A percentile compares a stretch with the other conserved stretches of the same genome.
phyloP scores from a whole-genome alignment of 2,888 invertebrate genomes.

The Drosophila putrida region DNA sequence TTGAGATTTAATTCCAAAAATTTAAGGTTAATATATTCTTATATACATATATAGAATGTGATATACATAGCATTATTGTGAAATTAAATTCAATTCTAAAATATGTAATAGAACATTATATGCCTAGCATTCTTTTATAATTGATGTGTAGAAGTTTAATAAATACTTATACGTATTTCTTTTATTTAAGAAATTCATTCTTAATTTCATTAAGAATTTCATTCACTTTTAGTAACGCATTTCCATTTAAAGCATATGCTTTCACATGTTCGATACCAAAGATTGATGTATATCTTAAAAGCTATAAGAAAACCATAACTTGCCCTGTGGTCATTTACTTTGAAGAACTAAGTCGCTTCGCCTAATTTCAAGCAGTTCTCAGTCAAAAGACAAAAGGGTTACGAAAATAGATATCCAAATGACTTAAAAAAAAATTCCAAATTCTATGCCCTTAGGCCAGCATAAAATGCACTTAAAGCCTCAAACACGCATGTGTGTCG shows the following conservation, averaged over 20 bases:
- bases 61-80: neutral
- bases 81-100: no score
- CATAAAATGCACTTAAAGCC: conserved; percentile 49
- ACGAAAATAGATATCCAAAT: conserved; percentile 21
- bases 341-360: conserved; percentile 25
- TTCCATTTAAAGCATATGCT: neutral
- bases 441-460: conserved; percentile 48
- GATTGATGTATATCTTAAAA: neutral
- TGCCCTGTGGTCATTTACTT: neutral
- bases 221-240: neutral
- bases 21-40: neutral
- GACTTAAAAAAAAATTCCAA: conserved; percentile 16
- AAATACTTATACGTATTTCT: no score
- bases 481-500: conserved; percentile 49
- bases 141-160: neutral
- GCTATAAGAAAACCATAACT: neutral
- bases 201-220: neutral
- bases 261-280: neutral
- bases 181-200: no score
- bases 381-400: conserved; percentile 5
- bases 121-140: no score
- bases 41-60: neutral
- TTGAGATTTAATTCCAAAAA: neutral
- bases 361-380: conserved; percentile 25
- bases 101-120: no score